Base-by-base conservation (phyloP, 2,888 invertebrate species). In the Ectemnius continuus region DNA sequence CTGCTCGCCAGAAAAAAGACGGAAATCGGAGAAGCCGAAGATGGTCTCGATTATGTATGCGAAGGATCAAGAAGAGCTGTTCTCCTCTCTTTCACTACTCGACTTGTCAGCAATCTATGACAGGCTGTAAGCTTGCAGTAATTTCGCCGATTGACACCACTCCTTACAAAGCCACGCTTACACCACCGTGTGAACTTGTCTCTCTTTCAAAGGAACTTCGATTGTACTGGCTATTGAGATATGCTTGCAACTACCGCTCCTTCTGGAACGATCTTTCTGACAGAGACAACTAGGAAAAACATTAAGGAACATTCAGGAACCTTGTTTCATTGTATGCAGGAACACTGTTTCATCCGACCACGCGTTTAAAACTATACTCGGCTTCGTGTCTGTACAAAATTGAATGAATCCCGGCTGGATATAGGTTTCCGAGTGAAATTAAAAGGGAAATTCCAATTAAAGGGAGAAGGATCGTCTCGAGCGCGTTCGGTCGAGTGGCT, bases 21-120 rank as follows among this genome's bases (percentile, higher is more conserved):
- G 71, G 82, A 81, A 82, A 80, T 76, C 67, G 80, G 80, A 81
- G 83, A 76, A 75, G 61, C 70, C 16, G 67, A 79, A 69, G 73
- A 73, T 69, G 57, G 18, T 47, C 57, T n/a, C 61, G 76, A 74
- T 82, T 82, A 74, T 82, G 63, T 67, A 64, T 58, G 64, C 64
- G 75, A 76, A 74, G 61, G 62, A 60, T 20, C 26, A 60, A 46
- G 57, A n/a, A 45, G 52, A 65, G 23, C 23, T 23, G 23, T 3
- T 23, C 20, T 46, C 66, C 47, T 16, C 59, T 59, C 36, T 65
- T 58, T 23, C 36, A 46, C 16, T 52, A 36, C 36, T 8, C 36
- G 5, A 11, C 46, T 11, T 16, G 47, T 16, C 57, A 45, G 20
- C 52, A 67, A 61, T 61, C 56, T 26, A 61, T 52, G 56, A 58